A percentile compares a stretch with the other conserved stretches of the same genome.
Conservation (phyloP, 1,140 invertebrate genomes). For the Ceratoteleas bidentatus region DNA sequence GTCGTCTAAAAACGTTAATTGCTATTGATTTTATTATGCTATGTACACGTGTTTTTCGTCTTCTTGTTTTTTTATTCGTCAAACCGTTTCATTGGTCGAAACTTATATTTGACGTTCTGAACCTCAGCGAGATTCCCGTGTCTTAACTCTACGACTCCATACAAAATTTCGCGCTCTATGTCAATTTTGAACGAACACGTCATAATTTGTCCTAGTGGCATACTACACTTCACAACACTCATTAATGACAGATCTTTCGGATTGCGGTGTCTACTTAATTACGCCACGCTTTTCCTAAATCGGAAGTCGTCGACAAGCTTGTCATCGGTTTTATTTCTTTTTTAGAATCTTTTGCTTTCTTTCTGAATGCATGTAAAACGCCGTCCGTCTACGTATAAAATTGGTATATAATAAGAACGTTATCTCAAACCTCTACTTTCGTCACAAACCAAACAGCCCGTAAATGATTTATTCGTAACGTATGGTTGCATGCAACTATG, state of each 20-base stretch:
- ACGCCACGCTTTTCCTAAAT: conserved; percentile 34
- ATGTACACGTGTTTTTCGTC: conserved; percentile 36
- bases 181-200: conserved; percentile 42
- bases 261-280: conserved; percentile 39
- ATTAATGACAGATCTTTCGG: conserved; percentile 47
- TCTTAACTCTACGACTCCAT: conserved; percentile 52
- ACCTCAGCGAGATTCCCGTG: conserved; percentile 57
- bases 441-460: conserved; percentile 6
- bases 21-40: conserved; percentile 40
- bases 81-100: conserved; percentile 45
- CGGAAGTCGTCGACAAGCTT: conserved; percentile 31
- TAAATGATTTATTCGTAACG: conserved; percentile 16
- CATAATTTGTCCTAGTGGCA: conserved; percentile 32
- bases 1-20: conserved; percentile 53
- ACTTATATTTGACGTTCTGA: conserved; percentile 52
- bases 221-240: conserved; percentile 47
- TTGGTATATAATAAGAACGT: conserved; percentile 34
- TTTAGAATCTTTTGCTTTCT: conserved; percentile 50
- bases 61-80: conserved; percentile 22
- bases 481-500: conserved; percentile 28
- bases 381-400: conserved; percentile 50
- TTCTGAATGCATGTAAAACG: conserved; percentile 44
- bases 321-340: conserved; percentile 1
- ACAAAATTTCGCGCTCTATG: conserved; percentile 42
- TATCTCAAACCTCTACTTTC: conserved; percentile 12